Evolutionary conservation across 92 coral and sea anemone genomes (phyloP).

Genomic region (Palythoa heliodiscus): DNA sequence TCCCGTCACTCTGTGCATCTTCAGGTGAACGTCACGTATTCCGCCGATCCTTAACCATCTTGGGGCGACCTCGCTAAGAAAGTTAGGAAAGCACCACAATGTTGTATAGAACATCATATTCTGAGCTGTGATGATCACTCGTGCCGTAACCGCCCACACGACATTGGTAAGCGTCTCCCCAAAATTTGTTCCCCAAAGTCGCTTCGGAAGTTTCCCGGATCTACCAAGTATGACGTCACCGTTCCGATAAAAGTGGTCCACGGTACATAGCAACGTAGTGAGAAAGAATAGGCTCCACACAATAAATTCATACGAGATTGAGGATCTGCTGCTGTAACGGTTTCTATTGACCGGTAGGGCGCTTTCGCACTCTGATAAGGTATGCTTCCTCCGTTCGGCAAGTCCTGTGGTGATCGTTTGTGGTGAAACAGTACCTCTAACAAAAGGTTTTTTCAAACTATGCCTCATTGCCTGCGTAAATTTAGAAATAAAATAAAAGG

Average conservation of each 20-base stretch:
- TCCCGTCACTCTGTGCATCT: slow-evolving; percentile 56
- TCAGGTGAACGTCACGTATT: slow-evolving; percentile 56
- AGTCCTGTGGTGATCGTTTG: not conserved
- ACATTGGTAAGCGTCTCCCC: slow-evolving; percentile 65
- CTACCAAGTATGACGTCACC: slow-evolving; percentile 59
- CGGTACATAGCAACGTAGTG: slow-evolving; percentile 42
- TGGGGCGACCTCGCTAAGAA: slow-evolving; percentile 56
- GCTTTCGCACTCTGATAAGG: not conserved
- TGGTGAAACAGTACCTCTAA: not conserved
- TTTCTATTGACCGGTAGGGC: not conserved
- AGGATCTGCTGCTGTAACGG: slow-evolving; percentile 33
- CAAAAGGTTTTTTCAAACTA: not conserved
- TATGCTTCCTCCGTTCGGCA: not conserved
- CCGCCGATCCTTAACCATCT: slow-evolving; percentile 52
- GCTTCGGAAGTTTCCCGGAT: slow-evolving; percentile 57
- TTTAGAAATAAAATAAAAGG: not conserved
- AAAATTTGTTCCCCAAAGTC: slow-evolving; percentile 56
- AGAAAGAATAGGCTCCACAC: slow-evolving; percentile 51
- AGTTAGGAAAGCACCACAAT: slow-evolving; percentile 64
- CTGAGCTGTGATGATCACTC: slow-evolving; percentile 60
- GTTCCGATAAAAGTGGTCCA: slow-evolving; percentile 57
- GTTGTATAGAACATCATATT: slow-evolving; percentile 66
- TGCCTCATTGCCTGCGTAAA: not conserved
- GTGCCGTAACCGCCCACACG: slow-evolving; percentile 70
- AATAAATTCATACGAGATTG: slow-evolving; percentile 58